phyloP scores from a whole-genome alignment of 2,113 vertebrate species.

The Anas platyrhynchos region DNA sequence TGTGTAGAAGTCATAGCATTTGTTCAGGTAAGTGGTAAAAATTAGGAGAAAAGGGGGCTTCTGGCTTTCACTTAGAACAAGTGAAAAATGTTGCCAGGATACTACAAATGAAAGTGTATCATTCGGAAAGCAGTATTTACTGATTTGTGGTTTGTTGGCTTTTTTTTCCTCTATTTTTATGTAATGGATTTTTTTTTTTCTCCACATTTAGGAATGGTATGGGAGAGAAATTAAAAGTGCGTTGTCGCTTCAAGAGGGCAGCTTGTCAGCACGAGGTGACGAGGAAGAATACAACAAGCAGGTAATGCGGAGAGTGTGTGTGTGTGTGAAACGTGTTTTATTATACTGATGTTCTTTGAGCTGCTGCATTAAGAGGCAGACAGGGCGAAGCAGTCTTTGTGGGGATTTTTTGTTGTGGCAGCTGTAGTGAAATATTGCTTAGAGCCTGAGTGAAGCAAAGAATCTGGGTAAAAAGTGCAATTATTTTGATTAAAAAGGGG shows the following conservation, averaged over 20 bases:
- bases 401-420: background rate
- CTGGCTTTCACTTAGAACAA: background rate
- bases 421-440: background rate
- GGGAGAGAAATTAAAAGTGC: constrained; percentile 76
- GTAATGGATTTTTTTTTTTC: constrained; percentile 40
- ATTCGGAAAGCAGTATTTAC: background rate
- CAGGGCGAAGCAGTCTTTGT: background rate
- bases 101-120: background rate
- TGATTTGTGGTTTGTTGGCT: background rate
- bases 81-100: background rate
- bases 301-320: constrained; percentile 68
- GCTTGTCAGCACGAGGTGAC: background rate
- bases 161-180: background rate
- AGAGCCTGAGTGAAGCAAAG: constrained; percentile 7
- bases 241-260: constrained; percentile 61
- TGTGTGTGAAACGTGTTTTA: background rate
- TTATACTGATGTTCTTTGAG: background rate
- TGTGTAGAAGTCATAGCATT: background rate
- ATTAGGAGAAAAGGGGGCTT: background rate
- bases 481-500: background rate
- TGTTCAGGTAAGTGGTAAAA: background rate
- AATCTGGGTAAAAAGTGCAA: background rate
- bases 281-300: constrained; percentile 47
- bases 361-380: background rate
- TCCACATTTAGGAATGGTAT: constrained; percentile 75